phyloP scores from a whole-genome alignment of 2,797 vertebrate genomes.

The Bradypus variegatus region DNA sequence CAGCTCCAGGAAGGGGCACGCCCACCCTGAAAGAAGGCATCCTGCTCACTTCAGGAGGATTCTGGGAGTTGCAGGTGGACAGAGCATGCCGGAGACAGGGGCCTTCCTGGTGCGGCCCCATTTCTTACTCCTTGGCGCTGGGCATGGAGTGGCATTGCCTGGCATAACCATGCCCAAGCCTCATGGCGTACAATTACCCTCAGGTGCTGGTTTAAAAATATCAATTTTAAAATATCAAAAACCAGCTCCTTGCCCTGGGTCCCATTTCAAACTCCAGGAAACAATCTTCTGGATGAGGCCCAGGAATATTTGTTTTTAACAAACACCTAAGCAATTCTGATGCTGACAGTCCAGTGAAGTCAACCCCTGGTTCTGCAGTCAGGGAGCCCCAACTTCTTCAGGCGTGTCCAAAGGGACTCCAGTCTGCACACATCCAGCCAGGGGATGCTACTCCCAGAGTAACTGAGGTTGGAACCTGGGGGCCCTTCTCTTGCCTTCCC shows the following conservation, averaged over 20 bases:
- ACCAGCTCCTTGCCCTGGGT: background rate
- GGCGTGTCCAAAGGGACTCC: background rate
- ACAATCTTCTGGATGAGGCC: background rate
- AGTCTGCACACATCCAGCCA: background rate
- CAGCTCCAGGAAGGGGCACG: too few species aligned
- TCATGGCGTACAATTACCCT: fast-evolving
- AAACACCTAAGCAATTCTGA: background rate
- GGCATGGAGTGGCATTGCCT: background rate
- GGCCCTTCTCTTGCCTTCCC: background rate
- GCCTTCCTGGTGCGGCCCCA: too few species aligned
- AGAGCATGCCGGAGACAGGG: fast-evolving
- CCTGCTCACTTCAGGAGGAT: background rate
- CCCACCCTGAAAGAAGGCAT: background rate
- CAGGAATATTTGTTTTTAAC: background rate
- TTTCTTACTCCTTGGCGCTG: background rate
- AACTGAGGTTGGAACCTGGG: background rate
- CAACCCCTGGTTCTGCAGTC: too few species aligned
- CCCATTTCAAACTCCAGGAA: background rate
- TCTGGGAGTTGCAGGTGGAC: background rate
- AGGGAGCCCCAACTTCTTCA: background rate
- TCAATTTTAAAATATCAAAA: too few species aligned
- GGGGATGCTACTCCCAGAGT: background rate
- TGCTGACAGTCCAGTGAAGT: background rate
- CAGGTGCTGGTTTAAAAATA: background rate
- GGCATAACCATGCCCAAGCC: background rate